A percentile compares a stretch with the other conserved stretches of the same genome.
Conservation (phyloP, 2,797 vertebrate genomes). For the Chiroxiphia lanceolata region DNA sequence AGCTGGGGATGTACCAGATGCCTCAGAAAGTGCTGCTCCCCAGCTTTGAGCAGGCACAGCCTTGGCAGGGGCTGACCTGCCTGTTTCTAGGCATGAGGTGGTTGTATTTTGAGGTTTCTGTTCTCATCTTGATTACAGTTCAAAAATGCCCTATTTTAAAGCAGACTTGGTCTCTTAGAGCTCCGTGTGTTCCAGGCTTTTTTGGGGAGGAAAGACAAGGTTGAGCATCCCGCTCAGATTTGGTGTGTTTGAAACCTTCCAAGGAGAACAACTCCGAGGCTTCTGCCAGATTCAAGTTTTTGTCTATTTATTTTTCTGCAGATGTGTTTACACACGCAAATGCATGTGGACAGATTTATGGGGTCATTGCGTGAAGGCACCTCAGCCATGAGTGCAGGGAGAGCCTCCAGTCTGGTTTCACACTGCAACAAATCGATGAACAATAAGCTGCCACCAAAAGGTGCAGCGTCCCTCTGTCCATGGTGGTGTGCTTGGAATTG, state of each 20-base stretch:
- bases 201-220: background rate
- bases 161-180: background rate
- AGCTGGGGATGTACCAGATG: background rate
- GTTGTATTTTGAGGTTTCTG: background rate
- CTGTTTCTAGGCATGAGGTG: background rate
- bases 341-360: background rate
- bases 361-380: background rate
- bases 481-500: fast-evolving
- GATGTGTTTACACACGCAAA: background rate
- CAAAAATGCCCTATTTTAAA: background rate
- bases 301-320: background rate
- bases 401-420: background rate
- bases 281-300: background rate
- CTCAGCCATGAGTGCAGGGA: background rate
- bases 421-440: fast-evolving
- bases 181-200: background rate
- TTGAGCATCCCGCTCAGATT: background rate
- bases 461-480: fast-evolving
- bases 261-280: background rate
- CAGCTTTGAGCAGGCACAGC: background rate
- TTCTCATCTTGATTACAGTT: background rate
- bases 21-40: background rate
- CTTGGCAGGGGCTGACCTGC: background rate
- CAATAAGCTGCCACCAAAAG: background rate
- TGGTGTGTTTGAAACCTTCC: background rate